Evolutionary conservation across 1,140 invertebrate genomes (phyloP), one percentile per base, ranked within the genome.

Genomic region (Drosophila kanapiae): DNA sequence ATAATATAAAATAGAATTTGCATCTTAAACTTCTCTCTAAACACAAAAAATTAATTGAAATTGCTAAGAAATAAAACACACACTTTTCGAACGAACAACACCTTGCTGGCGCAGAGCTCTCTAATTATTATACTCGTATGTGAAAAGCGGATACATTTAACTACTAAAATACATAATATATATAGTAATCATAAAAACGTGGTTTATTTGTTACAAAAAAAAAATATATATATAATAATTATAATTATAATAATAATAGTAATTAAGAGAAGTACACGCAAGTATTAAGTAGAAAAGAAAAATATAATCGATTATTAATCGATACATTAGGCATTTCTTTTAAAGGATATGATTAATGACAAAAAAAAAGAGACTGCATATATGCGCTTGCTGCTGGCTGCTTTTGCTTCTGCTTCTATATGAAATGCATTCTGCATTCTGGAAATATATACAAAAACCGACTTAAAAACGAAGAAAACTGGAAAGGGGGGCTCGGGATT

Each of bases 91-190:
- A n/a, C n/a, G n/a, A n/a, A n/a, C n/a, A n/a, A n/a, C n/a, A n/a
- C n/a, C 48, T 38, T 29, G 23, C 38, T 48, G 40, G 27, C 62
- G 43, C 51, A 51, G 58, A 11, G 67, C 42, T 23, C 51, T 37
- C 18, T 37, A 54, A 54, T 49, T 57, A 48, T 37, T 70, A 72
- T 62, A 54, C 33, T 54, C 51, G 18, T 54, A 18, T 43, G 16
- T 38, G 16, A 31, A 68, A 68, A 54, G 43, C 56, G 47, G 47
- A 43, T 68, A 33, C 48, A 67, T 84, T 87, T 80, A 80, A 51
- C 80, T 87, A 82, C 69, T 82, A 77, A 82, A 67, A 49, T 82
- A 87, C 63, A 87, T 62, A 58, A 37, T 72, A 75, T 58, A 37
- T 72, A 75, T 58, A 72, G 64, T 68, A 82, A 82, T 64, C 53